These are phyloP conservation scores for Zeuzera pyrina DNA, from an alignment of 2,888 invertebrate genomes.

Conservation along the genomic window DNA sequence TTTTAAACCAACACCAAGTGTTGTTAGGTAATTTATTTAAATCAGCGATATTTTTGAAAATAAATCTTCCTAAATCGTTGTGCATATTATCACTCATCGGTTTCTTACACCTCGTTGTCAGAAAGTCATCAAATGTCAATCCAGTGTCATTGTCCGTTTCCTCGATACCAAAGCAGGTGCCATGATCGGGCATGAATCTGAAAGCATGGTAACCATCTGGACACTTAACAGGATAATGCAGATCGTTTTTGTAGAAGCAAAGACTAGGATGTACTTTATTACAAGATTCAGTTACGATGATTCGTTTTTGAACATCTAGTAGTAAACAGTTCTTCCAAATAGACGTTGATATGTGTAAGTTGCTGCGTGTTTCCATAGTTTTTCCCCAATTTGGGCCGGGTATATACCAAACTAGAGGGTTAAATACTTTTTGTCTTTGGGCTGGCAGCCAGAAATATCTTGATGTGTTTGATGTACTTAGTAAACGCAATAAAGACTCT, in stretches of 20 bases:
- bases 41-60: constrained; percentile 45
- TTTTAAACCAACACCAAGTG: constrained; percentile 49
- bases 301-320: constrained; percentile 32
- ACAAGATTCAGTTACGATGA: constrained; percentile 39
- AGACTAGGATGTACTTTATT: constrained; percentile 39
- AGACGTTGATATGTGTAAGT: constrained; percentile 22
- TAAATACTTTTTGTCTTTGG: constrained; percentile 43
- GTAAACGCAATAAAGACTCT: constrained; percentile 32
- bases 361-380: constrained; percentile 23
- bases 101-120: constrained; percentile 30
- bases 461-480: constrained; percentile 28
- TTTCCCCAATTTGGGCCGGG: constrained; percentile 61
- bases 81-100: constrained; percentile 34
- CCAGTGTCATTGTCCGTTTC: constrained; percentile 22
- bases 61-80: constrained; percentile 32
- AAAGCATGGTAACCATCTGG: constrained; percentile 49
- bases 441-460: constrained; percentile 66
- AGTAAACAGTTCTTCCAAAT: constrained; percentile 44
- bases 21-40: constrained; percentile 26
- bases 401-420: constrained; percentile 56
- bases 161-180: constrained; percentile 51
- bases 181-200: constrained; percentile 41
- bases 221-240: constrained; percentile 43
- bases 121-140: constrained; percentile 37
- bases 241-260: constrained; percentile 50